A percentile compares a stretch with the other conserved stretches of the same genome.
Evolutionary conservation across 2,888 invertebrate species (phyloP).

Genomic region (Palloptera scutellata): DNA sequence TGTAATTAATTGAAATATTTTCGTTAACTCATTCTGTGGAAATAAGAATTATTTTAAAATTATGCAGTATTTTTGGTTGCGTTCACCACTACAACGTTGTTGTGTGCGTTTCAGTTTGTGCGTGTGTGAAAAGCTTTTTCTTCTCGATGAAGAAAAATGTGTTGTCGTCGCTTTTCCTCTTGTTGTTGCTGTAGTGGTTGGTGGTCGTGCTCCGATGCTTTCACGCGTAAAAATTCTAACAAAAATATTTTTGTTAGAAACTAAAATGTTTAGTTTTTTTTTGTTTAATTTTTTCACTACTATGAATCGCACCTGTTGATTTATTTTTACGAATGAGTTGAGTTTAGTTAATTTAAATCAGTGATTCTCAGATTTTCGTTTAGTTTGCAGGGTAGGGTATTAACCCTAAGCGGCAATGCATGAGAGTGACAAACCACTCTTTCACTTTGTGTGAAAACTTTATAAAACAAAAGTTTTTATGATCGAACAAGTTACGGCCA

Average conservation of each 20-base stretch:
- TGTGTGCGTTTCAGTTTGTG: not conserved
- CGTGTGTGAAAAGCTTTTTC: not conserved
- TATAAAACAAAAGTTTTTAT: too few relatives aligned
- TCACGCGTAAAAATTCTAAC: not conserved
- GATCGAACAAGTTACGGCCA: too few relatives aligned
- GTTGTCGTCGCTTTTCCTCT: not conserved
- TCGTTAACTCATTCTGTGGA: constrained; percentile 3
- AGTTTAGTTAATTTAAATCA: too few relatives aligned
- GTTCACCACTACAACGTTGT: too few relatives aligned
- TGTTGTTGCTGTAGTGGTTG: not conserved
- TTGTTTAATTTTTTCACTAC: too few relatives aligned
- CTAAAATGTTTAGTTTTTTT: too few relatives aligned
- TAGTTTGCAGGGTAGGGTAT: too few relatives aligned
- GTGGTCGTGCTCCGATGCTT: not conserved
- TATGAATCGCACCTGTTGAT: too few relatives aligned
- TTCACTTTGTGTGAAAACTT: too few relatives aligned
- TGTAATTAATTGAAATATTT: constrained; percentile 9
- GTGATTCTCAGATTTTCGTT: too few relatives aligned
- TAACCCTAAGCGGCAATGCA: too few relatives aligned
- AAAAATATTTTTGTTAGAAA: not conserved
- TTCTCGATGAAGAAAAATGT: not conserved
- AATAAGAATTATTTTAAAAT: constrained; percentile 2
- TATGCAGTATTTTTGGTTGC: not conserved
- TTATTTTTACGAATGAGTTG: too few relatives aligned
- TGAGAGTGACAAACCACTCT: not conserved